Percentiles rank a stretch among this genome's conserved stretches.
Evolutionary conservation across 64 coral and sea anemone species (phyloP).

Genomic region (Pocillopora damicornis): DNA sequence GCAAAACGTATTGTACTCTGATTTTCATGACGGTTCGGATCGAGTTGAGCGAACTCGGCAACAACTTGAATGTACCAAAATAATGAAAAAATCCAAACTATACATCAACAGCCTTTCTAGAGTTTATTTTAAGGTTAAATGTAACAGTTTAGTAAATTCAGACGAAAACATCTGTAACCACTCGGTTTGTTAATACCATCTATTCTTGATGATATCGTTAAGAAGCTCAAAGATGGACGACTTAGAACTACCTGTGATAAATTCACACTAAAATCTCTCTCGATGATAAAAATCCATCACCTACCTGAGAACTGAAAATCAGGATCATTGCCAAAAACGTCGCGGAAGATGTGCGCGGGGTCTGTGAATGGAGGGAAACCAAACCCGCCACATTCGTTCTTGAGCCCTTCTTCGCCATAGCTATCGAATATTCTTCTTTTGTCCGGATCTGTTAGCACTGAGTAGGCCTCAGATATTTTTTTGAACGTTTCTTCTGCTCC

Average conservation of each 20-base stretch:
- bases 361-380: constrained; percentile 12
- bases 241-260: background rate
- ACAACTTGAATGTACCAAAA: background rate
- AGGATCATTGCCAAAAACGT: constrained; percentile 56
- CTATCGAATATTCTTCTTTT: constrained; percentile 64
- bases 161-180: background rate
- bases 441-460: constrained; percentile 64
- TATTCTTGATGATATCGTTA: background rate
- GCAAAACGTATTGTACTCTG: background rate
- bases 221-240: background rate
- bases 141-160: constrained; percentile 8
- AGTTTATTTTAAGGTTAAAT: background rate
- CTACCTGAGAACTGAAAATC: constrained; percentile 49
- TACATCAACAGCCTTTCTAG: background rate
- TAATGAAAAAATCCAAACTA: background rate
- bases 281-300: constrained; percentile 9
- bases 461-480: constrained; percentile 75
- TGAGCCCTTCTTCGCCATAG: constrained; percentile 48
- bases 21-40: background rate
- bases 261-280: background rate
- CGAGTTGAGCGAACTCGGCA: background rate
- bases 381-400: constrained; percentile 21
- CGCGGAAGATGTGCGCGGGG: constrained; percentile 54
- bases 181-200: background rate
- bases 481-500: constrained; percentile 84